phyloP scores from a whole-genome alignment of 1,140 invertebrate genomes.

The Diorhabda elongata region DNA sequence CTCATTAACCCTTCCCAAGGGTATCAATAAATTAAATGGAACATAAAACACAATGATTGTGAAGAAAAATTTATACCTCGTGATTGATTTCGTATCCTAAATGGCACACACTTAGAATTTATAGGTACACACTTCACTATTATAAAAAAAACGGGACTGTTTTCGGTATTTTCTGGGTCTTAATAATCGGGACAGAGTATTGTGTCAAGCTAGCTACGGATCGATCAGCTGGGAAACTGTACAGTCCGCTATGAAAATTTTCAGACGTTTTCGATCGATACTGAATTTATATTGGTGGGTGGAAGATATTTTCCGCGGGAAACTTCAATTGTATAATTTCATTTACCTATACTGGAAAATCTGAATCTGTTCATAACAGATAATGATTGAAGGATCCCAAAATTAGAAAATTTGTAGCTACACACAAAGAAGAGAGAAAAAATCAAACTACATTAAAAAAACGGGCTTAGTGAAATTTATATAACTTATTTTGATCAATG shows the following conservation, averaged over 20 bases:
- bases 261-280: slow-evolving; percentile 19
- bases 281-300: slow-evolving; percentile 17
- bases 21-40: too few species aligned
- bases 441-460: too few species aligned
- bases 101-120: neutral
- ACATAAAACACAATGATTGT: too few species aligned
- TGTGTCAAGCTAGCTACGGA: slow-evolving; percentile 31
- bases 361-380: too few species aligned
- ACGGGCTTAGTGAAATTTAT: too few species aligned
- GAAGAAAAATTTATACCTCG: too few species aligned
- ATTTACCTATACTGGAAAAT: too few species aligned
- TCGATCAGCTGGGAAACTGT: slow-evolving; percentile 35
- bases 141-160: slow-evolving; percentile 1
- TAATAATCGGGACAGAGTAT: slow-evolving; percentile 14
- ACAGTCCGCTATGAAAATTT: slow-evolving; percentile 27
- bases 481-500: too few species aligned
- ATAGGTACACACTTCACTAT: slow-evolving; percentile 3
- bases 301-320: slow-evolving; percentile 11
- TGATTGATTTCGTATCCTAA: neutral
- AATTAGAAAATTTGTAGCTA: too few species aligned
- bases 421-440: too few species aligned
- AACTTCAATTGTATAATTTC: neutral
- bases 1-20: neutral
- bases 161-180: slow-evolving; percentile 1
- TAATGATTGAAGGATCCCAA: too few species aligned